Percentiles rank a stretch among this genome's conserved stretches.
These are phyloP conservation scores for Antitype chi DNA, from an alignment of 2,888 invertebrate species.

Conservation along the genomic window DNA sequence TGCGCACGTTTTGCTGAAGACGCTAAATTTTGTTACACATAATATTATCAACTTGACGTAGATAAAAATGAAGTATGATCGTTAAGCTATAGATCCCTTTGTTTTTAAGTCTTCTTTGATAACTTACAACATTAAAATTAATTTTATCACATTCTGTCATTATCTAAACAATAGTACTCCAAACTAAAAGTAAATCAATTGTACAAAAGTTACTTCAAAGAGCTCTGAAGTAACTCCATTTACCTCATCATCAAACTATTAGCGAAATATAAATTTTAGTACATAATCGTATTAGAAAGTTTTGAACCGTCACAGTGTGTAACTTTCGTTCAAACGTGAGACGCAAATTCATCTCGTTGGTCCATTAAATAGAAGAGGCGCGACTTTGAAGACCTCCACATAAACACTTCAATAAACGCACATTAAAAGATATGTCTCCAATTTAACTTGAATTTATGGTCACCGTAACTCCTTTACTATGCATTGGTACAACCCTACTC, in stretches of 20 bases:
- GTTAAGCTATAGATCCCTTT: not conserved
- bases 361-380: conserved; percentile 76
- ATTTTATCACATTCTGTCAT: conserved; percentile 3
- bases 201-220: conserved; percentile 40
- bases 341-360: conserved; percentile 74
- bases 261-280: conserved; percentile 44
- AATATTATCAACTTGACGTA: not conserved
- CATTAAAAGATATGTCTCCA: conserved; percentile 88
- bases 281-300: conserved; percentile 56
- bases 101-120: not conserved
- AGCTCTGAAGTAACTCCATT: conserved; percentile 28
- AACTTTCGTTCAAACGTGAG: conserved; percentile 61
- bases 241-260: conserved; percentile 58
- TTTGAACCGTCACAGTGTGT: conserved; percentile 25
- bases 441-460: conserved; percentile 88
- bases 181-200: conserved; percentile 46
- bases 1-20: not conserved
- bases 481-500: conserved; percentile 46
- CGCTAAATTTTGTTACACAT: not conserved
- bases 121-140: not conserved
- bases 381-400: conserved; percentile 77
- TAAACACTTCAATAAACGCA: conserved; percentile 88
- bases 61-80: not conserved
- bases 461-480: conserved; percentile 81
- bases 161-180: conserved; percentile 24